phyloP scores from a whole-genome alignment of 2,113 vertebrate species.

The Montifringilla adamsi region DNA sequence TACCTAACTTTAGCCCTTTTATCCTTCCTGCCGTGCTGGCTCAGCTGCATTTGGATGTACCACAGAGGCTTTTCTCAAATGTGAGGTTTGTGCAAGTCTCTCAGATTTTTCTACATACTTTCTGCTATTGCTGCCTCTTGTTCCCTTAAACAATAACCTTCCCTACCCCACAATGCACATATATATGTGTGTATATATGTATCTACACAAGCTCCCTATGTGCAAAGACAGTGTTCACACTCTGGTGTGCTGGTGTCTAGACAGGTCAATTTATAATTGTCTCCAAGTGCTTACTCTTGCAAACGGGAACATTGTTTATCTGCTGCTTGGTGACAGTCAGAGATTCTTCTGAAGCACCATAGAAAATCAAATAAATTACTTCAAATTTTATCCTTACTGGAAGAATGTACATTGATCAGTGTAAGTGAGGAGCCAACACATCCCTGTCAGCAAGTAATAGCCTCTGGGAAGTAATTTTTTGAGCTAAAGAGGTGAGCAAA shows the following conservation, averaged over 20 bases:
- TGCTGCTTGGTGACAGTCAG: background rate
- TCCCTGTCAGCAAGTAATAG: background rate
- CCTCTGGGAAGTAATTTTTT: slow-evolving; percentile 26
- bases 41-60: background rate
- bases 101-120: background rate
- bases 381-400: slow-evolving; percentile 1
- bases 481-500: background rate
- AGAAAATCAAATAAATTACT: slow-evolving; percentile 33
- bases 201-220: background rate
- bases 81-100: background rate
- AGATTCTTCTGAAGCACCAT: background rate
- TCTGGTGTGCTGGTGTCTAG: background rate
- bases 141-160: background rate
- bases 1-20: background rate
- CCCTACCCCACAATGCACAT: background rate
- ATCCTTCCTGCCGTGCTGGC: background rate
- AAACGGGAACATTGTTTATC: background rate
- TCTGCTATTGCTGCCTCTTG: background rate
- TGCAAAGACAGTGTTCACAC: background rate
- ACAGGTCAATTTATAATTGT: background rate
- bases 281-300: background rate
- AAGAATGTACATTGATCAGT: slow-evolving; percentile 14
- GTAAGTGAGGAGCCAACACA: background rate
- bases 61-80: background rate
- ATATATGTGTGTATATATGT: fast-evolving